Evolutionary conservation across 2,888 invertebrate genomes (phyloP).

Genomic region (Ptilodon capucinus): DNA sequence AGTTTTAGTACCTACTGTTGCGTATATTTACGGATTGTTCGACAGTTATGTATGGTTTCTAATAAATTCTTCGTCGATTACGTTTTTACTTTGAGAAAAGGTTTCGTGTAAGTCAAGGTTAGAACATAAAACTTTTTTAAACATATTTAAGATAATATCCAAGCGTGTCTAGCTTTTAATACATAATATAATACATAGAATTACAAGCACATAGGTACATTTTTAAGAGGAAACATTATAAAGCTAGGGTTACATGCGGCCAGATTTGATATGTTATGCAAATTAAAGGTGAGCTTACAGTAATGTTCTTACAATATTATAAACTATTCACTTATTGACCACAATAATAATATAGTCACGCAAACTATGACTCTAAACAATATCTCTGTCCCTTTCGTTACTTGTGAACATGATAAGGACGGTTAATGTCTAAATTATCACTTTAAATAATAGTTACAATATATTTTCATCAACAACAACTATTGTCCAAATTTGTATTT

Average conservation of each 20-base stretch:
- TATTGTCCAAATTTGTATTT: too few species aligned
- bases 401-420: not conserved
- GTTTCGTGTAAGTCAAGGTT: not conserved
- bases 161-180: slow-evolving; percentile 28
- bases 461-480: not conserved
- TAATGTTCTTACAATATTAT: not conserved
- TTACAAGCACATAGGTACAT: slow-evolving; percentile 16
- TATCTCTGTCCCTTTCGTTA: slow-evolving; percentile 4
- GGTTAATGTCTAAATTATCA: not conserved
- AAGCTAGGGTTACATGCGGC: slow-evolving; percentile 5
- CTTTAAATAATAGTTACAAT: not conserved
- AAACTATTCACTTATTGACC: not conserved
- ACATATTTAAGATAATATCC: slow-evolving; percentile 13
- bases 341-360: not conserved
- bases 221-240: slow-evolving; percentile 15
- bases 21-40: too few species aligned
- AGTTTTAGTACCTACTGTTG: too few species aligned
- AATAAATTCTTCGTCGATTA: too few species aligned
- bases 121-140: not conserved
- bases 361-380: slow-evolving; percentile 8
- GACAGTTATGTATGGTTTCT: too few species aligned
- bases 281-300: slow-evolving; percentile 30
- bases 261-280: slow-evolving; percentile 41
- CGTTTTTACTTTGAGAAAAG: too few species aligned
- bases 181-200: slow-evolving; percentile 21